These are phyloP conservation scores for Ophioninae sp. DNA, from an alignment of 2,888 invertebrate species.

Conservation along the genomic window DNA sequence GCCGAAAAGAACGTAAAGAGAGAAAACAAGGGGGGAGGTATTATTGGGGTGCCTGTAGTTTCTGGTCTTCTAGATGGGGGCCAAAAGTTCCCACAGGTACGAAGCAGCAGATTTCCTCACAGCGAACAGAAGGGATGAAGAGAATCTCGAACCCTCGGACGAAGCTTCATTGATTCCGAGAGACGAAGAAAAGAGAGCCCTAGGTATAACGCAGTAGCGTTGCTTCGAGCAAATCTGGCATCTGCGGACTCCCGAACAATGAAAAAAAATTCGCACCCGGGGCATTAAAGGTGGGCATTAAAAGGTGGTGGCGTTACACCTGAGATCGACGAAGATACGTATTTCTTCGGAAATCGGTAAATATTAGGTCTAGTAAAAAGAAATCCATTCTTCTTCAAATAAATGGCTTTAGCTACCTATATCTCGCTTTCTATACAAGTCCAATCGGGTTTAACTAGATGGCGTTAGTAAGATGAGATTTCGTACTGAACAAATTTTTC, in stretches of 20 bases:
- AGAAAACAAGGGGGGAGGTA: not conserved
- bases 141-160: slow-evolving; percentile 39
- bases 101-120: slow-evolving; percentile 38
- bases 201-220: slow-evolving; percentile 11
- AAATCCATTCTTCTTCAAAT: no score
- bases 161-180: slow-evolving; percentile 26
- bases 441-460: no score
- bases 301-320: slow-evolving; percentile 31
- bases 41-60: not conserved
- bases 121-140: slow-evolving; percentile 41
- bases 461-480: no score
- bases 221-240: slow-evolving; percentile 44
- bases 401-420: no score
- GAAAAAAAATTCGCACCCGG: slow-evolving; percentile 40
- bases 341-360: not conserved
- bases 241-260: slow-evolving; percentile 53
- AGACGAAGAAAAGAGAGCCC: slow-evolving; percentile 50
- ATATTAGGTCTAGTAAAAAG: no score
- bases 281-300: slow-evolving; percentile 13
- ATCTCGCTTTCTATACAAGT: no score
- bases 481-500: no score
- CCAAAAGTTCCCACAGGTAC: slow-evolving; percentile 68
- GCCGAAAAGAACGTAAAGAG: not conserved
- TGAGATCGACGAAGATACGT: slow-evolving; percentile 49
- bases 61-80: slow-evolving; percentile 45